Evolutionary conservation across 2,888 invertebrate genomes (phyloP), one percentile per base, ranked within the genome.

Genomic region (Rhagonycha lutea): DNA sequence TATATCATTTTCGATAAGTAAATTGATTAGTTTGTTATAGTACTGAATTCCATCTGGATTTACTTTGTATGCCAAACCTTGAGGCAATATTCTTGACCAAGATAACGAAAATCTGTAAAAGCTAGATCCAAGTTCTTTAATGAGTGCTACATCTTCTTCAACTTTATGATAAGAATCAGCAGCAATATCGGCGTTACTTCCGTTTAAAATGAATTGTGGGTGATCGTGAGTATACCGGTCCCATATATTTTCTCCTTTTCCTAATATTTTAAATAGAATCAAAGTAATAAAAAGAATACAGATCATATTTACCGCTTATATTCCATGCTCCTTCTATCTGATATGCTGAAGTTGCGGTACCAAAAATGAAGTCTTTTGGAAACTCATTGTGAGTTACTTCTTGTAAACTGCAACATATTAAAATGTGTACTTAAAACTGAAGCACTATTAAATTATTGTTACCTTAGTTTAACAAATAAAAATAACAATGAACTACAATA

Each of bases 71-170:
- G 88, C 85, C 9, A 89, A 85, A 7, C 83, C 93, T 69, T 87
- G 89, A 0, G 93, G 93, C 61, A 94, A 85, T 28, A 94, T 89
- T 81, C 94, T 88, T 0, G 93, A 85, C 94, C 94, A 94, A 73
- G 93, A 91, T 23, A 92, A 85, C 0, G 92, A 92, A 81, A 91
- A 89, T 24, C 86, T 86, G 82, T 91, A 91, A 84, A 90, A 90
- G 79, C 91, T 88, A 0, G 91, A 92, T 14, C 92, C 91, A 0
- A 92, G 85, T n/a, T 89, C 83, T 70, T 87, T 88, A 73, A 93
- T 81, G 69, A 92, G 83, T 62, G 85, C 82, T 0, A 93, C 90
- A 81, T 94, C 94, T 29, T 91, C 89, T 79, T 89, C 88, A 83
- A 89, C 91, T 79, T 87, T 89, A 85, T 93, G 91, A 85, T 93